Evolutionary conservation across 2,797 vertebrate species (phyloP), one percentile per base, ranked within the genome.

Genomic region (Propithecus deckenii): DNA sequence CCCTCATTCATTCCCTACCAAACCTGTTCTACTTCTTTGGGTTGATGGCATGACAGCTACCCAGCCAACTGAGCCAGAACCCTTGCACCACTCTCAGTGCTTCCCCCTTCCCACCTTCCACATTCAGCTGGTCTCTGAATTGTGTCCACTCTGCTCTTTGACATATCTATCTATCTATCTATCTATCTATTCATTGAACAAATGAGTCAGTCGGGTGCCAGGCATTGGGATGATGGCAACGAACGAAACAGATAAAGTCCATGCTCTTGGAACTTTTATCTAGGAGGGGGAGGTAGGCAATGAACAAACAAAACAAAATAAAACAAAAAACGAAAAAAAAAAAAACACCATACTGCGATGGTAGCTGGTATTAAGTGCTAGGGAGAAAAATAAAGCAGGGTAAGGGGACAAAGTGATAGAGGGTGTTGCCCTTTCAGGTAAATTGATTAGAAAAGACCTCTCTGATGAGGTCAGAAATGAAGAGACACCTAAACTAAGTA

Each of bases 91-190:
- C 50, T 72, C 63, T 69, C 41, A 7, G 14, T 50, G 63, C 22
- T 69, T 93, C 83, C 14, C 20, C 41, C 48, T 92, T 78, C 7
- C 43, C 9, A 50, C 12, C 25, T 80, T 28, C 30, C 85, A 69
- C 20, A 89, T 76, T 46, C 43, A 71, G 7, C 76, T 92, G 79
- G 28, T 91, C 30, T 94, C 52, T 92, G 80, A 94, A 89, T 57
- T 93, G 35, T 61, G 32, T 30, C 12, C 14, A 69, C 30, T 74
- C 46, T 59, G 8, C 22, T 91, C n/a, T 80, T 87, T 65, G 74
- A 57, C 32, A 43, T 65, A 20, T 30, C 41, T 61, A 20, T 32
- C 14, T 17, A 41, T 41, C 52, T 55, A 17, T 79, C 38, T 25
- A 46, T 50, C 48, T 6, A 32, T 12, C 38, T 28, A 41, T 50